A percentile compares a stretch with the other conserved stretches of the same genome.
phyloP scores from a whole-genome alignment of 2,888 invertebrate species.

The Schrankia costaestrigalis region DNA sequence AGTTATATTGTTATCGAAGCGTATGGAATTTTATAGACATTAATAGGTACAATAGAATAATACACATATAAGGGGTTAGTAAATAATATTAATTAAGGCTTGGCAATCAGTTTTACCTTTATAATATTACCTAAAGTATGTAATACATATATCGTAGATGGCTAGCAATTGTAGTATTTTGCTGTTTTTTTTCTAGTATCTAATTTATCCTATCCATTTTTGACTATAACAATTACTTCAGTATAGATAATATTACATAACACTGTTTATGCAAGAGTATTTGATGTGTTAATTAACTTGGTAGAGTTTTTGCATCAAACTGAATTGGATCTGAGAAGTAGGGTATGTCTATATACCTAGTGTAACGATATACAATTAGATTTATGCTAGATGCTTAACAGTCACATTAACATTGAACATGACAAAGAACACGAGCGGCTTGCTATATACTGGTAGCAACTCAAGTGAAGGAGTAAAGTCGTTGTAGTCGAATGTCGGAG shows the following conservation, averaged over 20 bases:
- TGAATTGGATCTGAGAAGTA: slow-evolving; percentile 24
- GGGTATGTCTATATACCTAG: slow-evolving; percentile 44
- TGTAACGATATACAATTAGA: slow-evolving; percentile 41
- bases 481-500: slow-evolving; percentile 29
- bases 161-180: slow-evolving; percentile 42
- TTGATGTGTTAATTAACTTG: slow-evolving; percentile 17
- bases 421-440: slow-evolving; percentile 46
- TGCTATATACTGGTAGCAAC: slow-evolving; percentile 11
- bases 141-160: slow-evolving; percentile 42
- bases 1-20: slow-evolving; percentile 9
- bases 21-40: slow-evolving; percentile 13
- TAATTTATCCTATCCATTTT: slow-evolving; percentile 10
- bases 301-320: slow-evolving; percentile 29
- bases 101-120: slow-evolving; percentile 32
- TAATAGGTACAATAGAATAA: slow-evolving; percentile 16
- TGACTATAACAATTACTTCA: slow-evolving; percentile 18
- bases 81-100: slow-evolving; percentile 36
- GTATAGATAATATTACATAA: slow-evolving; percentile 21
- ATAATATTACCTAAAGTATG: slow-evolving; percentile 23
- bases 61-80: slow-evolving; percentile 34
- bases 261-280: slow-evolving; percentile 27
- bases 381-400: slow-evolving; percentile 53
- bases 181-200: slow-evolving; percentile 29
- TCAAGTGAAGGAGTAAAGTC: no score
- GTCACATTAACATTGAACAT: slow-evolving; percentile 53